Evolutionary conservation across 2,797 vertebrate species (phyloP), one percentile per base, ranked within the genome.

Genomic region (Helostoma temminkii): DNA sequence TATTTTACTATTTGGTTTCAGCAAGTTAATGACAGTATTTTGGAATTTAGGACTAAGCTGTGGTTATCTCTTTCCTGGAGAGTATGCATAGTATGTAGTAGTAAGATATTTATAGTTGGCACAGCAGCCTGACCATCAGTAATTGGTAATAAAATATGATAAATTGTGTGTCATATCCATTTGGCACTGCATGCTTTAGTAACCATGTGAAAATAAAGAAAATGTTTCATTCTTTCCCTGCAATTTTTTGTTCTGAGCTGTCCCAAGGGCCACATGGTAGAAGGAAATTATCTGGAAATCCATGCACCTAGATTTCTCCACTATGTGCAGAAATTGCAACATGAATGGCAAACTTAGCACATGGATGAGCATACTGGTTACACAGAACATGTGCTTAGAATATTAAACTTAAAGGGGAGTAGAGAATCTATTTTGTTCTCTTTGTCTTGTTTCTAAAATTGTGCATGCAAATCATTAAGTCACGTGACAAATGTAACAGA

Each of bases 271-370:
- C 42, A 41, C 53, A 53, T 41, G 41, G 5, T 34, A 24, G 9
- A 22, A 28, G 32, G 9, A 18, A 10, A 39, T 25, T 7, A 28
- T 26, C 41, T 48, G 42, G 26, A 46, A 57, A 57, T 41, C 18
- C 39, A n/a, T 41, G 8, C 10, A 24, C 18, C 22, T 4, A 11
- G 19, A 61, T 55, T 39, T 55, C 37, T 30, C 14, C 49, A 56
- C 50, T 19, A 18, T 50, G 25, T 48, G 18, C 32, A 61, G 26
- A 21, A 7, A 18, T 53, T 50, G 34, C 39, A 66, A 32, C 49
- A 21, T 2, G 1, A 9, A 24, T 47, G 26, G 5, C 16, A 50
- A 55, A 52, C 22, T 53, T 2, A 46, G 10, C 5, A 9, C n/a
- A n/a, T n/a, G n/a, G n/a, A n/a, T 45, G 26, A 7, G n/a, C n/a